A percentile compares a stretch with the other conserved stretches of the same genome.
Evolutionary conservation across 2,888 invertebrate species (phyloP).

Genomic region (Cryptocheilus praepositus): DNA sequence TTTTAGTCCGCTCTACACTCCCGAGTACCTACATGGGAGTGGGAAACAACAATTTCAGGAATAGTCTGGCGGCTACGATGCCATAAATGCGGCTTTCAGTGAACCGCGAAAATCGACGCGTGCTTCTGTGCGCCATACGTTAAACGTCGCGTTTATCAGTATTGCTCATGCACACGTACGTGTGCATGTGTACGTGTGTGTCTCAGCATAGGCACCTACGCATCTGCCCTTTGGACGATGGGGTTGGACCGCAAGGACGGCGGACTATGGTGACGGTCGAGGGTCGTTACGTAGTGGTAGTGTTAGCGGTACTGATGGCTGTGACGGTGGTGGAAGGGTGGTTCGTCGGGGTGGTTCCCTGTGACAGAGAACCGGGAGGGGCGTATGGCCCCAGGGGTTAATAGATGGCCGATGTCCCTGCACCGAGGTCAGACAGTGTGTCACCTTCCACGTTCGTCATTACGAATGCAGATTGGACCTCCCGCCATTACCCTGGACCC

Average conservation of each 20-base stretch:
- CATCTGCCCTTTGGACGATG: conserved; percentile 29
- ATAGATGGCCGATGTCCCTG: conserved; percentile 69
- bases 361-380: conserved; percentile 51
- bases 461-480: conserved; percentile 70
- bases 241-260: conserved; percentile 33
- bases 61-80: conserved; percentile 1
- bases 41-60: conserved; percentile 11
- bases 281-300: conserved; percentile 50
- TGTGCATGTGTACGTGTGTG: background rate
- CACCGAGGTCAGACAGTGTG: conserved; percentile 66
- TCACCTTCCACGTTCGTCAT: conserved; percentile 69
- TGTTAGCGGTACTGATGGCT: conserved; percentile 31
- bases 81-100: conserved; percentile 16
- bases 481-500: conserved; percentile 59
- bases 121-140: background rate
- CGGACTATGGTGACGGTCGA: conserved; percentile 33
- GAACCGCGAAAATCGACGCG: conserved; percentile 1
- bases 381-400: conserved; percentile 65
- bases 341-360: conserved; percentile 25
- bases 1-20: no score
- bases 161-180: background rate
- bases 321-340: conserved; percentile 18
- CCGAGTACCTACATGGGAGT: background rate
- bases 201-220: background rate
- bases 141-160: conserved; percentile 9